phyloP scores from a whole-genome alignment of 2,113 vertebrate species.

The Terrapene triunguis region DNA sequence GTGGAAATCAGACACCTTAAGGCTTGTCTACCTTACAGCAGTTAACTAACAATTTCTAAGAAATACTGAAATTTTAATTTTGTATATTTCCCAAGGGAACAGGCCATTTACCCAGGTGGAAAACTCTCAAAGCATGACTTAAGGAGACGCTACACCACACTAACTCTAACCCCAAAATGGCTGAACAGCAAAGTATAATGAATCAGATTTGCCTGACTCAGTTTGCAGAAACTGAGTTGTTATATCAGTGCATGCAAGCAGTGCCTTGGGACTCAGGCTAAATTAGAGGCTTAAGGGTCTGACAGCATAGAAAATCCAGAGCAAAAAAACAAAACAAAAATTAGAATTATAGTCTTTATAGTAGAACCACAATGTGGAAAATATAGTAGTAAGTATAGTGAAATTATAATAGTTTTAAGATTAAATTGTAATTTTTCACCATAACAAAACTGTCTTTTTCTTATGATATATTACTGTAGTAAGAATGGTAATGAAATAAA shows the following conservation, averaged over 20 bases:
- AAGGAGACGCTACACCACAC: not conserved
- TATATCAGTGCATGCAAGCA: not conserved
- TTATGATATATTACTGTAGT: not conserved
- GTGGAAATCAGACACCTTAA: not conserved
- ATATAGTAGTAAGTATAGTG: not conserved
- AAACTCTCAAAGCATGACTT: not conserved
- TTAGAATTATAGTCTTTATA: not conserved
- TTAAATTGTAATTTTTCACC: not conserved
- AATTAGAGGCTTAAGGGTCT: not conserved
- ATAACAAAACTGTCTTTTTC: not conserved
- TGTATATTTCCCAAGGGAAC: not conserved
- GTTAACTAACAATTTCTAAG: not conserved
- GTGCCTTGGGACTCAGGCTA: not conserved
- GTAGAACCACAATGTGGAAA: not conserved
- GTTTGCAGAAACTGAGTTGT: not conserved
- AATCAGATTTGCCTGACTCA: rapidly evolving
- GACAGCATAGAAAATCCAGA: not conserved
- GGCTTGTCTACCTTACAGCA: not conserved
- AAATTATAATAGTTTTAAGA: not conserved
- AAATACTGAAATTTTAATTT: not conserved
- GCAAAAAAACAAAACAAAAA: not conserved
- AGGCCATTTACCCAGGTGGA: not conserved
- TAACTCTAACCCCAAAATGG: not conserved
- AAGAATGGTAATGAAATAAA: not conserved
- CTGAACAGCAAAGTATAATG: not conserved